Evolutionary conservation across 1,140 invertebrate genomes (phyloP).

Genomic region (Bombus sibiricus): DNA sequence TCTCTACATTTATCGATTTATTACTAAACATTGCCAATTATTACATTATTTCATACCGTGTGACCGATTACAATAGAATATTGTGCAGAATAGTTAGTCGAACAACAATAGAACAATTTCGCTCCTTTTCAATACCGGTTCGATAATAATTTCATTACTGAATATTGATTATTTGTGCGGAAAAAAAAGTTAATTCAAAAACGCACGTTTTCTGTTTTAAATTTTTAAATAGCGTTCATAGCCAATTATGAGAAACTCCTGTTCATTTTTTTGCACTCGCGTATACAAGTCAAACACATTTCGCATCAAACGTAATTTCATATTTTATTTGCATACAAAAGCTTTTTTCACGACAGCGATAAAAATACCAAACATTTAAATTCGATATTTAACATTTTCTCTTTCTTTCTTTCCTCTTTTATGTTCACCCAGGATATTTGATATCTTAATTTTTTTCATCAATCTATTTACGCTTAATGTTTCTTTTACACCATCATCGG

Average conservation of each 20-base stretch:
- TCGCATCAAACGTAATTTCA: not conserved
- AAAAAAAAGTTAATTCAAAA: too few species aligned
- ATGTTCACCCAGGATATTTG: not conserved
- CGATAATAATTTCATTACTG: too few species aligned
- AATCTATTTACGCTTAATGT: not conserved
- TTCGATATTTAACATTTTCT: not conserved
- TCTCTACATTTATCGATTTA: not conserved
- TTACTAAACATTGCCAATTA: not conserved
- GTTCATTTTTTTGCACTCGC: not conserved
- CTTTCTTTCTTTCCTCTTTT: not conserved
- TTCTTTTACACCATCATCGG: not conserved
- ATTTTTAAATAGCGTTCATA: not conserved
- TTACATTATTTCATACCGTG: too few species aligned
- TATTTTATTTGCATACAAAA: conserved; percentile 16
- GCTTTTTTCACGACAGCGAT: not conserved
- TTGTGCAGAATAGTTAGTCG: not conserved
- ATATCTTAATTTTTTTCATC: not conserved
- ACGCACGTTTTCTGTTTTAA: too few species aligned
- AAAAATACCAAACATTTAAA: not conserved
- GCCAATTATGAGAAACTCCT: not conserved
- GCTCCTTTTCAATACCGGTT: not conserved
- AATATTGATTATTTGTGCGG: too few species aligned
- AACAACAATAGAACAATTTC: too few species aligned
- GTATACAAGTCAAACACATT: not conserved
- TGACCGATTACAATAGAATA: not conserved